These are phyloP conservation scores for Cryptotermes secundus DNA, from an alignment of 1,140 invertebrate species.

Conservation along the genomic window DNA sequence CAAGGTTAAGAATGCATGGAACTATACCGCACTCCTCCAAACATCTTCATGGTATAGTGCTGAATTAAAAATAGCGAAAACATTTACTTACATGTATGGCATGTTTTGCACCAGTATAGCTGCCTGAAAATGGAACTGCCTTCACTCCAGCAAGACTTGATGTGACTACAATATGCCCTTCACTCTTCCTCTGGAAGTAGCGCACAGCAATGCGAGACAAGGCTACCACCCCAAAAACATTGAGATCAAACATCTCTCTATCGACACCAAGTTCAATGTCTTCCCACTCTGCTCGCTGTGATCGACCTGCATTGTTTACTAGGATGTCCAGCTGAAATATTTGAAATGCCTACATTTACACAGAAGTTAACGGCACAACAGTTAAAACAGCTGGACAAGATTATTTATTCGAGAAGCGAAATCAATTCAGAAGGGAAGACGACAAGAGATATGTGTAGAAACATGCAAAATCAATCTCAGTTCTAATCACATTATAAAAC, in stretches of 20 bases:
- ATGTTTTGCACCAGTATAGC: conserved; percentile 79
- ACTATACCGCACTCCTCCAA: no score
- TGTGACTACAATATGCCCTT: conserved; percentile 71
- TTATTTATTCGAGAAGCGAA: no score
- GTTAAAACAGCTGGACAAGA: no score
- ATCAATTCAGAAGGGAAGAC: no score
- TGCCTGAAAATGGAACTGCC: conserved; percentile 69
- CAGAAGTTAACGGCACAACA: no score
- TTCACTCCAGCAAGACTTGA: conserved; percentile 71
- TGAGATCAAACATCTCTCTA: conserved; percentile 75
- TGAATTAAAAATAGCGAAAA: no score
- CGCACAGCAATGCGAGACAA: conserved; percentile 67
- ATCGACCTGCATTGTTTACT: conserved; percentile 79
- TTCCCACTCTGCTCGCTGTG: conserved; percentile 76
- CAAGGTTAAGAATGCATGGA: no score
- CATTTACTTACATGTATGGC: conserved; percentile 69
- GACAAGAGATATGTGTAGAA: no score
- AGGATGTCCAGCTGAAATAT: conserved; percentile 67
- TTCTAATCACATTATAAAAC: no score
- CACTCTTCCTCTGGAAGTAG: conserved; percentile 60
- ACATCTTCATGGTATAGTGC: no score
- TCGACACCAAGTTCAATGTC: conserved; percentile 76
- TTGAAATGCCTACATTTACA: no score
- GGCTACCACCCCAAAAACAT: conserved; percentile 75
- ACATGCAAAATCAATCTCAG: no score